A percentile compares a stretch with the other conserved stretches of the same genome.
phyloP scores from a whole-genome alignment of 2,113 vertebrate genomes.

The Ceyx melanurus region DNA sequence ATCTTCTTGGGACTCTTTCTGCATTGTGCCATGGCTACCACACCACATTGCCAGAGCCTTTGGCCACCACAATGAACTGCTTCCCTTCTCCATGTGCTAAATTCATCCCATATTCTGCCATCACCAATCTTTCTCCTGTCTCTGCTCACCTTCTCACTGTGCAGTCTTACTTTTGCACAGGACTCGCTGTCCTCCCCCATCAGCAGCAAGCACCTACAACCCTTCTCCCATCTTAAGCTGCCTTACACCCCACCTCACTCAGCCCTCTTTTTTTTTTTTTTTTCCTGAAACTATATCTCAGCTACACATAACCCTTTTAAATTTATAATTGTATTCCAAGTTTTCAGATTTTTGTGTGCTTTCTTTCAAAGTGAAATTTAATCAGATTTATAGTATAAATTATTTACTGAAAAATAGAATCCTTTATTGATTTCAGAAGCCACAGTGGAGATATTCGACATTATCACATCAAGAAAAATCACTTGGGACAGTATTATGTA shows the following conservation, averaged over 20 bases:
- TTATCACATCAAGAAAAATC: constrained; percentile 85
- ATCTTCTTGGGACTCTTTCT: neutral
- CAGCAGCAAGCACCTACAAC: neutral
- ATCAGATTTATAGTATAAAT: neutral
- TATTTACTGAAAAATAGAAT: neutral
- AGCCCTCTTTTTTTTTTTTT: neutral
- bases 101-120: neutral
- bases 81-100: neutral
- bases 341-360: neutral
- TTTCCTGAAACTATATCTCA: neutral
- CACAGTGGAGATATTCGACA: constrained; percentile 76
- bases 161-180: neutral
- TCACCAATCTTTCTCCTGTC: neutral
- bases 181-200: neutral
- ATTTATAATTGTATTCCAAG: neutral
- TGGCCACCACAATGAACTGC: accelerated
- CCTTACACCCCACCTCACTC: neutral
- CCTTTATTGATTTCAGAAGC: constrained; percentile 49
- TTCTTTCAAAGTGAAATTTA: neutral
- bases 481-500: constrained; percentile 78
- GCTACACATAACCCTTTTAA: neutral
- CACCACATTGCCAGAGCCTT: neutral
- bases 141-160: neutral
- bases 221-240: neutral
- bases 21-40: neutral